A percentile compares a stretch with the other conserved stretches of the same genome.
These are phyloP conservation scores for Myrmecophaga tridactyla DNA, from an alignment of 2,113 vertebrate species.

Conservation along the genomic window DNA sequence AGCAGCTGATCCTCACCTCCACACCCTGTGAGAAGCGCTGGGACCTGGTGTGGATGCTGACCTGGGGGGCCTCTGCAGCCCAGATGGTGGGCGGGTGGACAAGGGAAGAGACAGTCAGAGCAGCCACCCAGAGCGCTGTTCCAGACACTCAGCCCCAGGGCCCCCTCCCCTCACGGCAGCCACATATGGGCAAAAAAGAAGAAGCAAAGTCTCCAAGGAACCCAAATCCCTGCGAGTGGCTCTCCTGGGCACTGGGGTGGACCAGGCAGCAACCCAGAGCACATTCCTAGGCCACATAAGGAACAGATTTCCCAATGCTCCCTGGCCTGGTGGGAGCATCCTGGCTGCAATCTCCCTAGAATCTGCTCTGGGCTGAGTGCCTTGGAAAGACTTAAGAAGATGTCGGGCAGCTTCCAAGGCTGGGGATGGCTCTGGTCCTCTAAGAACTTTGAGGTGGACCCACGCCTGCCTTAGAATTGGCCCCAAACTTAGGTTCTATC, in stretches of 20 bases:
- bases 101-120: not conserved
- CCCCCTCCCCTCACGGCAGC: accelerated
- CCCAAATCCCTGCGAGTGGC: not conserved
- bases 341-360: not conserved
- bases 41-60: slow-evolving; percentile 84
- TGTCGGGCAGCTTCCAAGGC: not conserved
- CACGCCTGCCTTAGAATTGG: not conserved
- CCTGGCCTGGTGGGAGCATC: no score
- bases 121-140: not conserved
- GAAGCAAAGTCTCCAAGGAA: not conserved
- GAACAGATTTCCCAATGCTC: not conserved
- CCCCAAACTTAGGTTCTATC: not conserved
- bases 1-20: slow-evolving; percentile 89
- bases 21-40: slow-evolving; percentile 85
- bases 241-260: not conserved
- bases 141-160: accelerated
- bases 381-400: no score
- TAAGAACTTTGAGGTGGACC: not conserved
- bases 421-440: not conserved
- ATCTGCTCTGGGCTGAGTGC: not conserved
- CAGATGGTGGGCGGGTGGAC: not conserved
- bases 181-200: accelerated
- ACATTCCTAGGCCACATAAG: accelerated
- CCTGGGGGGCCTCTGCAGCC: slow-evolving; percentile 86
- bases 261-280: accelerated